A percentile compares a stretch with the other conserved stretches of the same genome.
These are phyloP conservation scores for Dendroctonus ponderosae DNA, from an alignment of 1,140 invertebrate species.

Conservation along the genomic window DNA sequence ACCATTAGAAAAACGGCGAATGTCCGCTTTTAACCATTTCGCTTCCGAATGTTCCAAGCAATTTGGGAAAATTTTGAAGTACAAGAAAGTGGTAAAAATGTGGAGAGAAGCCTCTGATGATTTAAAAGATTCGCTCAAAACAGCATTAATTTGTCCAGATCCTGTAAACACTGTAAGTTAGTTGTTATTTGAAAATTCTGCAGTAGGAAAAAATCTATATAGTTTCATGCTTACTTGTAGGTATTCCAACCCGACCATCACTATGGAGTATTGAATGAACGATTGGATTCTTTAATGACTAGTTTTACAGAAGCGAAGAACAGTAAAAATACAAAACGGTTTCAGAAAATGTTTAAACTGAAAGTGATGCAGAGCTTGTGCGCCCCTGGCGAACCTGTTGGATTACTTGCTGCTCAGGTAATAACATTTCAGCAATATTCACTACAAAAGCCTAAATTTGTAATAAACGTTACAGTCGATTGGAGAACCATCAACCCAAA, in stretches of 20 bases:
- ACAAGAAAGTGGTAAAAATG: constrained; percentile 56
- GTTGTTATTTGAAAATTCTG: background rate
- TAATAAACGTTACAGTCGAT: constrained; percentile 64
- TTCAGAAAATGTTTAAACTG: constrained; percentile 70
- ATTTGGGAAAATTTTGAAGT: constrained; percentile 37
- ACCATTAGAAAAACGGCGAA: constrained; percentile 11
- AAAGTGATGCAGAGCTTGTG: constrained; percentile 77
- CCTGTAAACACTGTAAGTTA: constrained; percentile 61
- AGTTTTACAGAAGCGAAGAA: constrained; percentile 59
- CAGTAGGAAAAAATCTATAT: background rate
- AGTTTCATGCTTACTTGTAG: constrained; percentile 6
- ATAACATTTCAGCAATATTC: background rate
- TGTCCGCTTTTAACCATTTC: constrained; percentile 43
- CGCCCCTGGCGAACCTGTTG: constrained; percentile 93
- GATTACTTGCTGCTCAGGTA: constrained; percentile 83
- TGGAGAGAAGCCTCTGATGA: constrained; percentile 63
- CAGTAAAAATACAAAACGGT: constrained; percentile 54
- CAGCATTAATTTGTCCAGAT: constrained; percentile 63
- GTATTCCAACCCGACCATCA: constrained; percentile 68
- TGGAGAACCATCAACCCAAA: constrained; percentile 98
- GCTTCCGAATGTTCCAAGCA: constrained; percentile 45
- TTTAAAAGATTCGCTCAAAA: constrained; percentile 54
- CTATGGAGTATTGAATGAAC: constrained; percentile 82
- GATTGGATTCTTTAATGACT: constrained; percentile 67
- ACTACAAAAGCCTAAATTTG: background rate